phyloP scores from a whole-genome alignment of 2,797 vertebrate genomes.

The Hapalemur alaotrensis region DNA sequence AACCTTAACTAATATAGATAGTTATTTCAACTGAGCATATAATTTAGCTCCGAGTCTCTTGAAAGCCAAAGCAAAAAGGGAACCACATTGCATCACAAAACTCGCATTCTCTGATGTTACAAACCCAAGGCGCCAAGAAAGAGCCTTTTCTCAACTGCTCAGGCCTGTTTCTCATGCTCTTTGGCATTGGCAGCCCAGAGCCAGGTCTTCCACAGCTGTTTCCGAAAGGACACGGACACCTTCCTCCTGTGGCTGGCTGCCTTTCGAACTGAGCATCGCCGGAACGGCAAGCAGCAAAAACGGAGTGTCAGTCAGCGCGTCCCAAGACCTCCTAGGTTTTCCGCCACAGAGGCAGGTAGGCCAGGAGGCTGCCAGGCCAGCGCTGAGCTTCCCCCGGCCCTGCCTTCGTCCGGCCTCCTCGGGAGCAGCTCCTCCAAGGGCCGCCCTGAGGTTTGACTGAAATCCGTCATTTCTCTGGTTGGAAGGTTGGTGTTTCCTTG shows the following conservation, averaged over 20 bases:
- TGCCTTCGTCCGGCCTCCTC: background rate
- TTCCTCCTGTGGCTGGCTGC: slow-evolving; percentile 33
- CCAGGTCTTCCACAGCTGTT: slow-evolving; percentile 26
- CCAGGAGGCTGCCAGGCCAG: background rate
- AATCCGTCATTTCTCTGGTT: slow-evolving; percentile 47
- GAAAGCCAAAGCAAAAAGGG: background rate
- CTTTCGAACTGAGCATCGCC: background rate
- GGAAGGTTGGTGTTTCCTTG: slow-evolving; percentile 69
- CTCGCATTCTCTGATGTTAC: background rate
- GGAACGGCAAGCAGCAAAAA: background rate
- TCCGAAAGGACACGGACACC: slow-evolving; percentile 34
- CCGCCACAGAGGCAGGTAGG: background rate
- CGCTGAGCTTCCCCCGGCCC: background rate
- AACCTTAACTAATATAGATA: slow-evolving; percentile 8
- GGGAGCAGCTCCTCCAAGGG: background rate
- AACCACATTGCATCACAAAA: background rate
- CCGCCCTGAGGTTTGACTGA: slow-evolving; percentile 37
- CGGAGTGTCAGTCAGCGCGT: background rate
- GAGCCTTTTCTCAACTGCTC: background rate
- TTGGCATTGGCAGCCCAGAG: background rate
- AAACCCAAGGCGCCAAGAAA: background rate
- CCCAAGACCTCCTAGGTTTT: background rate
- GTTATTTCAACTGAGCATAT: slow-evolving; percentile 4
- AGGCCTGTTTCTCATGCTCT: background rate
- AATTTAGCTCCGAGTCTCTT: background rate